Evolutionary conservation across 2,113 vertebrate species (phyloP).

Genomic region (Mionectes macconnelli): DNA sequence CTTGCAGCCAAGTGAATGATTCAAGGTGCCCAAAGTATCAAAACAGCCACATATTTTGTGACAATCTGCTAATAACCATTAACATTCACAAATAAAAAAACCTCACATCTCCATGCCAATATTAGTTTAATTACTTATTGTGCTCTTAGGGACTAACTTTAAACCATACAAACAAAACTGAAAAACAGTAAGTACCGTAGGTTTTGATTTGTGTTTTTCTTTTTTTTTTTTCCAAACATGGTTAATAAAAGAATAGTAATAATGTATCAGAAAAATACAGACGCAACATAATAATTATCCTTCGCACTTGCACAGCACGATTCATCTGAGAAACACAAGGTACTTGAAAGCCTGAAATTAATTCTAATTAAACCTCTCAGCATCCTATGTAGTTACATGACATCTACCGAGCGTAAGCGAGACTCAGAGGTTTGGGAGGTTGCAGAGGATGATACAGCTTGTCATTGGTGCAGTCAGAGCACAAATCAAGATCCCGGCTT

Average conservation of each 20-base stretch:
- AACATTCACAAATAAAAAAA: slow-evolving; percentile 8
- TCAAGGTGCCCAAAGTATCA: not conserved
- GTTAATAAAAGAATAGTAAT: slow-evolving; percentile 53
- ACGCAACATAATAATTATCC: slow-evolving; percentile 51
- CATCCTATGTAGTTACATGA: not conserved
- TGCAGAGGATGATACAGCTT: not conserved
- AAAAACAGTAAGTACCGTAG: not conserved
- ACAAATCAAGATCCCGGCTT: not conserved
- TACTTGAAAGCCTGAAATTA: slow-evolving; percentile 61
- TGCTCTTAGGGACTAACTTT: slow-evolving; percentile 20
- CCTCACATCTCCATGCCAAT: not conserved
- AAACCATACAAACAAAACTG: not conserved
- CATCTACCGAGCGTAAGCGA: not conserved
- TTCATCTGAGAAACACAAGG: slow-evolving; percentile 43
- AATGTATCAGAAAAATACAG: slow-evolving; percentile 52
- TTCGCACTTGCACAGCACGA: slow-evolving; percentile 35
- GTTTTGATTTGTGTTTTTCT: not conserved
- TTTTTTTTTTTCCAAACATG: not conserved
- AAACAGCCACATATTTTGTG: not conserved
- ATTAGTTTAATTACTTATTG: slow-evolving; percentile 43
- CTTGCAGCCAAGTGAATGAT: not conserved
- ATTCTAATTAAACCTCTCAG: slow-evolving; percentile 58
- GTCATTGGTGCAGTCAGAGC: not conserved
- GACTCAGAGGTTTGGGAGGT: not conserved
- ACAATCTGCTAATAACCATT: not conserved